Evolutionary conservation across 2,113 vertebrate species (phyloP), one percentile per base, ranked within the genome.

Genomic region (Grammomys dolichurus): DNA sequence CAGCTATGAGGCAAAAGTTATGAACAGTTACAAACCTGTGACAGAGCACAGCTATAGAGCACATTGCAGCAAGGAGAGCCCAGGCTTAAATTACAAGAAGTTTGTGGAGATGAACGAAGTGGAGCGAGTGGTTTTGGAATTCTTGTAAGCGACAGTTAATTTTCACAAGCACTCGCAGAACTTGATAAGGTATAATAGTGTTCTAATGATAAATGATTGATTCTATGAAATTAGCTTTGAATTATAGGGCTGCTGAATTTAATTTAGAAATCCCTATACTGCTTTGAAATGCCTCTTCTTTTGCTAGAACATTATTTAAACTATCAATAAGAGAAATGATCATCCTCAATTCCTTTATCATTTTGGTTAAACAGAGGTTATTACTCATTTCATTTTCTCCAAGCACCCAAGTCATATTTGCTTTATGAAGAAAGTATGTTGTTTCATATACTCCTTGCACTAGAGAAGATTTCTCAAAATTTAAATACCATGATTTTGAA

Each of bases 291-390:
- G 77, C 4, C 89, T 95, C 46, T 63, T 40, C 58, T 76, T 67
- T 85, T 88, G 87, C 26, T 69, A 48, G 43, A 87, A 95, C 24
- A 58, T 96, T 84, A 94, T 93, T 95, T 94, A 91, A 95, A 56
- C 86, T 67, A 17, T 33, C 22, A 88, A 51, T 86, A 80, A 72
- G 43, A 78, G 17, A 95, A 31, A 58, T 70, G 88, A 76, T 48
- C 16, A 87, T 89, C 77, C 92, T 77, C 69, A 51, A 91, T 92
- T 95, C 40, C 40, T 95, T 89, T 78, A 58, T 67, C 87, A 78
- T 10, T 87, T 72, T 81, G 16, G 87, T 95, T 93, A 88, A 96
- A 95, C 67, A 95, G 48, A 95, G 95, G 67, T 60, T 94, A 94
- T 80, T 93, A 92, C 16, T 95, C 84, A 93, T 73, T 91, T 92